Base-by-base conservation (phyloP, 2,888 invertebrate species). In the Apotomis turbidana region DNA sequence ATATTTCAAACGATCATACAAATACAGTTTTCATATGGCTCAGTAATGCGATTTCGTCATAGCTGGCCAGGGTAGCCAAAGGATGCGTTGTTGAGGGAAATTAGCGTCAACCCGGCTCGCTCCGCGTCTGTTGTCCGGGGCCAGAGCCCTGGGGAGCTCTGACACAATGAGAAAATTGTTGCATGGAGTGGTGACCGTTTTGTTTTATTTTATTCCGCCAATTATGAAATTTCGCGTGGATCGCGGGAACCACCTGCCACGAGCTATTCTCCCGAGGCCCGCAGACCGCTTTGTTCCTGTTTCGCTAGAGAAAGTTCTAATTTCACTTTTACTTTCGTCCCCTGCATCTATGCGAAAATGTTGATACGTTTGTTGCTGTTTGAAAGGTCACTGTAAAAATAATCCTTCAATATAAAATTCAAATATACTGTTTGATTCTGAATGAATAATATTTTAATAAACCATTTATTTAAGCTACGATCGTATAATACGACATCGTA, bases 101-200 rank as follows among this genome's bases (percentile, higher is more conserved):
- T 90, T 88, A 89, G 84, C 85, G 84, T 80, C 81, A 82, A 85
- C 87, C 86, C 86, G 84, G 76, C 79, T 81, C 82, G 83, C 80
- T 83, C 85, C 83, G 84, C 81, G 86, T 84, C 87, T 89, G 86
- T 91, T 91, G 90, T 90, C 90, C 89, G 90, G 86, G 74, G 90
- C 90, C 90, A 88, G 90, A 85, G 73, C 89, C 87, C 88, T 81
- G 82, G 89, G 89, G 90, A 87, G 81, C 85, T 81, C 81, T 81
- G 83, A 84, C 87, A 88, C 89, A 90, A 90, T 90, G 89, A 86
- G 88, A 86, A 89, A 89, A 87, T 83, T 85, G 84, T 87, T 87
- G 85, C 88, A 87, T 88, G 86, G 81, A 84, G 84, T 85, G 81
- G 83, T 83, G 85, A 83, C 82, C 76, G 83, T 85, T 88, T 84